A percentile compares a stretch with the other conserved stretches of the same genome.
Conservation (phyloP, 2,113 vertebrate species). For the Salvelinus alpinus region DNA sequence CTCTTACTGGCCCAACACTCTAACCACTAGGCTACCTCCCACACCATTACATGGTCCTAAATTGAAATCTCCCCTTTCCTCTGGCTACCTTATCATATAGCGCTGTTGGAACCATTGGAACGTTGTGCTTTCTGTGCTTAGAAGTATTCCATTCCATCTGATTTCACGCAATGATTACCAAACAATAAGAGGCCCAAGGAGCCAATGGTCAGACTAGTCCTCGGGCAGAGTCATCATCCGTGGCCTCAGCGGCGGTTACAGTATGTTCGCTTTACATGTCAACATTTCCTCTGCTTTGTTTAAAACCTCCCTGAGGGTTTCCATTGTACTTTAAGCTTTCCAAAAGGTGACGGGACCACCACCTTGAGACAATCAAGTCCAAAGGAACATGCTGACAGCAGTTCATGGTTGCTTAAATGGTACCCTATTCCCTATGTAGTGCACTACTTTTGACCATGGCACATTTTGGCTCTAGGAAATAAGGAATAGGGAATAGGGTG, state of each 20-base stretch:
- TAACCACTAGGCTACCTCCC: too few relatives aligned
- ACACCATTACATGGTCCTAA: conserved; percentile 24
- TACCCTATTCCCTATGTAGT: too few relatives aligned
- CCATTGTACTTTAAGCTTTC: neutral
- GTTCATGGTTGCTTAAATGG: too few relatives aligned
- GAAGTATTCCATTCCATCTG: conserved; percentile 35
- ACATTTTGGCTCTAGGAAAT: too few relatives aligned
- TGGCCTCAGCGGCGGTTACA: neutral
- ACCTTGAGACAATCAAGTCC: too few relatives aligned
- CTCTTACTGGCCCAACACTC: too few relatives aligned
- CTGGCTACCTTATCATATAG: conserved; percentile 61
- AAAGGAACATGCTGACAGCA: too few relatives aligned
- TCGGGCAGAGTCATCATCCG: neutral
- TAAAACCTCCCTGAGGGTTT: neutral
- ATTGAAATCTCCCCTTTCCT: conserved; percentile 50
- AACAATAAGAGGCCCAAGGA: conserved; percentile 38
- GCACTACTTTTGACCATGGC: too few relatives aligned
- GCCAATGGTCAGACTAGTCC: conserved; percentile 15
- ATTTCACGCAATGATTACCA: conserved; percentile 41
- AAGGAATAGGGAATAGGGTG: too few relatives aligned
- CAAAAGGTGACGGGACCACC: neutral
- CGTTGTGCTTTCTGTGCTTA: conserved; percentile 16
- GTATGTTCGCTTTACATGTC: neutral
- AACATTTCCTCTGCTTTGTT: neutral
- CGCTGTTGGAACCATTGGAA: conserved; percentile 13